Percentiles rank a stretch among this genome's conserved stretches.
These are phyloP conservation scores for Hycleus phaleratus DNA, from an alignment of 1,140 invertebrate genomes.

Conservation along the genomic window DNA sequence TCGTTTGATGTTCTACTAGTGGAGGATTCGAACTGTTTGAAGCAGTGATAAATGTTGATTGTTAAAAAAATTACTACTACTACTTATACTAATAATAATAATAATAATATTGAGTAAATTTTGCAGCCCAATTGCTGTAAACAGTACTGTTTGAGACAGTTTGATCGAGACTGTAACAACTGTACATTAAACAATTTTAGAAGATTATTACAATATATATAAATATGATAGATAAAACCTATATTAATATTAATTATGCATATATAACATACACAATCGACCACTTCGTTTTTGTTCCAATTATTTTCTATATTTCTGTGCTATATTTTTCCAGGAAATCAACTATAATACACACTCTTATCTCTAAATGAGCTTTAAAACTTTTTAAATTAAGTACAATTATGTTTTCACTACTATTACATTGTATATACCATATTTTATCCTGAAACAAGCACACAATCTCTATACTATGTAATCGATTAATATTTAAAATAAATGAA, in stretches of 20 bases:
- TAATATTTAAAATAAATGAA: conserved; percentile 42
- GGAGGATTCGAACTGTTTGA: conserved; percentile 26
- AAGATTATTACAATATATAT: background rate
- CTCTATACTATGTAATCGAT: conserved; percentile 42
- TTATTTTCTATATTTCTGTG: conserved; percentile 1
- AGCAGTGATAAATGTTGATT: conserved; percentile 15
- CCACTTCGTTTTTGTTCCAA: background rate
- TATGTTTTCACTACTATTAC: conserved; percentile 40
- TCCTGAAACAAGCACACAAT: conserved; percentile 38
- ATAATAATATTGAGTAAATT: too few relatives aligned
- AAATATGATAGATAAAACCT: background rate
- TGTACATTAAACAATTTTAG: conserved; percentile 21
- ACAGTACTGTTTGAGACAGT: conserved; percentile 22
- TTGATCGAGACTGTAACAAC: conserved; percentile 21
- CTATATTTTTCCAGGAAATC: too few relatives aligned
- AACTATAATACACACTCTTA: conserved; percentile 2
- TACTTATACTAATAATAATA: background rate
- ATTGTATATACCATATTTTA: conserved; percentile 44
- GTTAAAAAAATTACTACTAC: conserved; percentile 9
- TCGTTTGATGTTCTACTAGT: too few relatives aligned
- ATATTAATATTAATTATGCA: background rate
- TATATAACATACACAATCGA: conserved; percentile 1
- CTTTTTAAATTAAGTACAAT: conserved; percentile 38
- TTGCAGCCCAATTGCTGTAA: background rate
- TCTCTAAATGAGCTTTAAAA: conserved; percentile 35